Evolutionary conservation across 2,113 vertebrate species (phyloP).

Genomic region (Embiotoca jacksoni): DNA sequence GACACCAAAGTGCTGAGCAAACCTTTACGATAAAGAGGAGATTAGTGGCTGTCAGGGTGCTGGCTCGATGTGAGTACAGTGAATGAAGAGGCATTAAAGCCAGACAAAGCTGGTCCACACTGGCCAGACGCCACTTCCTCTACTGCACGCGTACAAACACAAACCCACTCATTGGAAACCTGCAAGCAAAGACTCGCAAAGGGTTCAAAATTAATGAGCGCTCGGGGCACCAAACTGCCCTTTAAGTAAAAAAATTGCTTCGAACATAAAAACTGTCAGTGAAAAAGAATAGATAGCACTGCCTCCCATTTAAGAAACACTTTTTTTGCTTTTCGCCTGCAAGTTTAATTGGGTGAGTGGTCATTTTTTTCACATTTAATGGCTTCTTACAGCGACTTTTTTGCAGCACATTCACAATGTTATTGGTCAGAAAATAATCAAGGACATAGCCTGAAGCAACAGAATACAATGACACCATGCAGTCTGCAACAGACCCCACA

Average conservation of each 20-base stretch:
- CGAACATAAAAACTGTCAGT: conserved; percentile 27
- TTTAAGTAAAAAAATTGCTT: conserved; percentile 63
- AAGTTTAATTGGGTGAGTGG: conserved; percentile 24
- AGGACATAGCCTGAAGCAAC: conserved; percentile 50
- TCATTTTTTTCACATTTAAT: conserved; percentile 8
- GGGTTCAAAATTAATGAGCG: conserved; percentile 62
- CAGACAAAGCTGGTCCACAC: conserved; percentile 69
- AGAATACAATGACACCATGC: conserved; percentile 36
- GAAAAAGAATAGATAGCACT: conserved; percentile 18
- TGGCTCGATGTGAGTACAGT: conserved; percentile 61
- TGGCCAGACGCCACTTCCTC: conserved; percentile 74
- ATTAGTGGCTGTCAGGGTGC: conserved; percentile 69
- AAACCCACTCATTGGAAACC: conserved; percentile 38
- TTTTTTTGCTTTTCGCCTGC: background rate
- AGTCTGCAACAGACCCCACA: conserved; percentile 35
- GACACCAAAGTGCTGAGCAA: conserved; percentile 76
- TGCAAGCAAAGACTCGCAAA: conserved; percentile 65
- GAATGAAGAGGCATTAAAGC: conserved; percentile 75
- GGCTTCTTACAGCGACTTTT: background rate
- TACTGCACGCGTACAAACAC: conserved; percentile 27
- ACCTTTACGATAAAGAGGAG: conserved; percentile 78
- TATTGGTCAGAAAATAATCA: conserved; percentile 48
- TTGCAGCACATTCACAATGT: background rate
- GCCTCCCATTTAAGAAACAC: background rate
- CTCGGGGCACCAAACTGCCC: conserved; percentile 44